Base-by-base conservation (phyloP, 2,797 vertebrate genomes). In the Enteromius paludinosus region DNA sequence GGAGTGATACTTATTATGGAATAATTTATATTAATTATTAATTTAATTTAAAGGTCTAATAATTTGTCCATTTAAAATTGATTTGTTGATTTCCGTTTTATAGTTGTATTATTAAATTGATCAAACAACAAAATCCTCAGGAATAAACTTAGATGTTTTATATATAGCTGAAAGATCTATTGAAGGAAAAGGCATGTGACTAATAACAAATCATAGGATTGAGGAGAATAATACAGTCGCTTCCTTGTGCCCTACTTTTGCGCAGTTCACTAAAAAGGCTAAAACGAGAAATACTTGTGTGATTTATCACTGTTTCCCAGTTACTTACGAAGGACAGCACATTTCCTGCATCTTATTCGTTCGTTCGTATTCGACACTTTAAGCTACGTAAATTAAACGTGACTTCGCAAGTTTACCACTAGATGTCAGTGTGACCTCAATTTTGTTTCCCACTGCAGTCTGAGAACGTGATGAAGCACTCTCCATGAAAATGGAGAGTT, bases 391-490 rank as follows among this genome's bases (percentile, higher is more conserved):
- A 38, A 30, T 23, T n/a, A 20, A 12, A 17, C 70, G 82, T 77
- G 59, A n/a, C 70, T 69, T 64, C 49, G 6, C n/a, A 30, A 2
- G 25, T 20, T 30, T 10, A 28, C 73, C 85, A 81, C 83, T 62
- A 89, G 86, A 79, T 71, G 79, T 45, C 68, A 33, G 28, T 85
- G 68, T 82, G 12, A 59, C 64, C 35, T 74, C 41, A 47, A 33
- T 45, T n/a, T 56, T 56, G 30, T 35, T 35, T 69, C 30, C 33
- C 12, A 6, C 49, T 25, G 41, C 11, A 7, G 10, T 65, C 9
- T 25, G 38, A 17, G 5, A 25, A 10, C 0, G 70, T 11, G 49
- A 3, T 5, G n/a, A 47, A 7, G 33, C 1, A 28, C 5, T 15
- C 18, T 3, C 45, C 2, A 4, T 0, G 41, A 5, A 41, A 59